Percentiles rank a stretch among this genome's conserved stretches.
Conservation (phyloP, 1,140 invertebrate genomes). For the Pogonus chalceus region DNA sequence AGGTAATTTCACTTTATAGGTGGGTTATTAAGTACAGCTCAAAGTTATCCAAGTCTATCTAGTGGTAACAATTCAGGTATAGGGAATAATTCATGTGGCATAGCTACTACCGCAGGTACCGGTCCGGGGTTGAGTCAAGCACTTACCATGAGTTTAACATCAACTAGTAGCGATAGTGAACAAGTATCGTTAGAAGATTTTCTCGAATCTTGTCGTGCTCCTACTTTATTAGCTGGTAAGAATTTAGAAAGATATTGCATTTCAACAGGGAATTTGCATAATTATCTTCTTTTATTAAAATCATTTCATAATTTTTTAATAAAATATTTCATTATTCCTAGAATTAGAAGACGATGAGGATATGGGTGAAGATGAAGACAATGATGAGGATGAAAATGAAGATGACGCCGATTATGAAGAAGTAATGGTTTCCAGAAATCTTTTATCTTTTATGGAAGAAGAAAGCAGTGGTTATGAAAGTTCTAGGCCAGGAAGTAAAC, state of each 20-base stretch:
- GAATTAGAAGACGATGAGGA: constrained; percentile 90
- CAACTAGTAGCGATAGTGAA: constrained; percentile 87
- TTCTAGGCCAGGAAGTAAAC: constrained; percentile 48
- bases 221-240: constrained; percentile 63
- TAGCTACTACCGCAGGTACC: constrained; percentile 39
- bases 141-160: constrained; percentile 86
- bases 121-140: constrained; percentile 68
- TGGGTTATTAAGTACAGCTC: constrained; percentile 82
- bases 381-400: constrained; percentile 89
- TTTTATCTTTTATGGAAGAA: constrained; percentile 76
- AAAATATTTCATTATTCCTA: too few relatives aligned
- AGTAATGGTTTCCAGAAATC: constrained; percentile 70
- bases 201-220: constrained; percentile 79
- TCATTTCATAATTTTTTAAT: too few relatives aligned
- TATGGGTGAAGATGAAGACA: constrained; percentile 81
- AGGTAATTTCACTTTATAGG: too few relatives aligned
- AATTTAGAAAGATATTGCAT: too few relatives aligned
- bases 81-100: constrained; percentile 30
- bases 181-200: constrained; percentile 81
- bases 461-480: constrained; percentile 30
- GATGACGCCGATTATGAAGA: constrained; percentile 89
- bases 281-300: too few relatives aligned
- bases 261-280: too few relatives aligned
- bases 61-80: constrained; percentile 47
- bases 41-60: constrained; percentile 88